These are phyloP conservation scores for Hypercompe scribonia DNA, from an alignment of 2,888 invertebrate species.

Conservation along the genomic window DNA sequence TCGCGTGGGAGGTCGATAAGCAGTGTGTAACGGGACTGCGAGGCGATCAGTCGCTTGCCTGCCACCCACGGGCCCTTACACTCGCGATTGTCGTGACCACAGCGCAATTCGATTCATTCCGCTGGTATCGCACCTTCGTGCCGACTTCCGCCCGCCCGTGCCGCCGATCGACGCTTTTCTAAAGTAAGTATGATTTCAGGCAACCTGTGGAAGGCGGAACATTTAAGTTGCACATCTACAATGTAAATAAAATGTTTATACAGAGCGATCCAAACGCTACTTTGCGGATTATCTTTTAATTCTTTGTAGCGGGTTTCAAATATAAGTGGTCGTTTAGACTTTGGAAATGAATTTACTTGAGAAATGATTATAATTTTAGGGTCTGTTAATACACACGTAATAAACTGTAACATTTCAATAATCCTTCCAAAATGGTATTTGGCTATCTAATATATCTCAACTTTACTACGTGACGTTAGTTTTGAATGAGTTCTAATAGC, in stretches of 20 bases:
- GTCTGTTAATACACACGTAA: conserved; percentile 15
- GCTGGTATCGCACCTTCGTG: conserved; percentile 47
- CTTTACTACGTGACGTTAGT: conserved; percentile 10
- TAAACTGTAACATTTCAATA: conserved; percentile 25
- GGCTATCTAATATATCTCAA: conserved; percentile 17
- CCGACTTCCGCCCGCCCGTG: conserved; percentile 32
- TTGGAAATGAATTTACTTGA: conserved; percentile 17
- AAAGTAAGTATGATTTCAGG: conserved; percentile 45
- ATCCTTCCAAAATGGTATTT: conserved; percentile 26
- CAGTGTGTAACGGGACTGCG: conserved; percentile 69
- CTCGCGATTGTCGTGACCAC: conserved; percentile 35
- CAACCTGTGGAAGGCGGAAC: conserved; percentile 31
- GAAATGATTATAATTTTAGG: conserved; percentile 20
- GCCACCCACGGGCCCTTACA: conserved; percentile 25
- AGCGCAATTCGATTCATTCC: conserved; percentile 46
- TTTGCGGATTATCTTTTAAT: background rate
- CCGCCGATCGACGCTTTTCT: conserved; percentile 28
- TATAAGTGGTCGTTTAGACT: background rate
- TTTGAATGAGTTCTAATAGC: background rate
- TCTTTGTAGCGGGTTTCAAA: too few relatives aligned
- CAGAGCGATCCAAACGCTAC: background rate
- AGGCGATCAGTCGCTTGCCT: conserved; percentile 58
- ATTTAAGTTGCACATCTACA: background rate
- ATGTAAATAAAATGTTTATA: background rate
- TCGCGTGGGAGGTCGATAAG: conserved; percentile 80